Evolutionary conservation across 2,888 invertebrate species (phyloP).

Genomic region (Dynastes grantii): DNA sequence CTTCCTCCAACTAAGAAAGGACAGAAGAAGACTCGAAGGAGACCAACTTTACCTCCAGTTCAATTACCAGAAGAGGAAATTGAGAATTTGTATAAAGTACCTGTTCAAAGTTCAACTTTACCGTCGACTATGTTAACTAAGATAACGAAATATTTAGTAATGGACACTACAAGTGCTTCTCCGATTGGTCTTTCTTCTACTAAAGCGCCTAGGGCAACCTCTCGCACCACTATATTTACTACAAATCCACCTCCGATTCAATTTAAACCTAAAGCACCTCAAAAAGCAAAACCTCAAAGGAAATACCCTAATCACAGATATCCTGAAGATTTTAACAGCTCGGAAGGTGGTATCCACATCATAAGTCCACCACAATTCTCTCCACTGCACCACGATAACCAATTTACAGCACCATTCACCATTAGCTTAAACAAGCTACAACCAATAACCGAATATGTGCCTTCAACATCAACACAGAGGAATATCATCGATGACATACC

Average conservation of each 20-base stretch:
- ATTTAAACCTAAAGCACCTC: slow-evolving; percentile 41
- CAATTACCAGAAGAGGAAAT: slow-evolving; percentile 37
- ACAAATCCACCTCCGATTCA: not conserved
- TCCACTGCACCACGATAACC: slow-evolving; percentile 28
- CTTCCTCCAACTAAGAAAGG: slow-evolving; percentile 50
- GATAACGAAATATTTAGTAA: slow-evolving; percentile 23
- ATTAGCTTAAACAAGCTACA: slow-evolving; percentile 45
- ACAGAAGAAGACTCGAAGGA: slow-evolving; percentile 51
- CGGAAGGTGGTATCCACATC: slow-evolving; percentile 52
- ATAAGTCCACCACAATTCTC: slow-evolving; percentile 52
- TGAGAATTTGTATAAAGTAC: slow-evolving; percentile 8
- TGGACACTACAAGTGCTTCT: slow-evolving; percentile 17
- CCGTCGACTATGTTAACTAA: slow-evolving; percentile 25
- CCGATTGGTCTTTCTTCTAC: not conserved
- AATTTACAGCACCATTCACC: slow-evolving; percentile 49
- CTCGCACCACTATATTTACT: slow-evolving; percentile 17
- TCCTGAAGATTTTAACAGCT: slow-evolving; percentile 58
- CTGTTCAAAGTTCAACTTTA: slow-evolving; percentile 32
- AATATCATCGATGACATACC: slow-evolving; percentile 48
- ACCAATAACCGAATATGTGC: slow-evolving; percentile 8
- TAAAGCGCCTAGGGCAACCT: not conserved
- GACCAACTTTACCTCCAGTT: slow-evolving; percentile 44
- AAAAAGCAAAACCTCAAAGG: slow-evolving; percentile 49
- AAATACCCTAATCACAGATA: slow-evolving; percentile 65
- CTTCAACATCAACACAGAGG: slow-evolving; percentile 24